phyloP scores from a whole-genome alignment of 2,797 vertebrate species.

The Sebastolobus alascanus region DNA sequence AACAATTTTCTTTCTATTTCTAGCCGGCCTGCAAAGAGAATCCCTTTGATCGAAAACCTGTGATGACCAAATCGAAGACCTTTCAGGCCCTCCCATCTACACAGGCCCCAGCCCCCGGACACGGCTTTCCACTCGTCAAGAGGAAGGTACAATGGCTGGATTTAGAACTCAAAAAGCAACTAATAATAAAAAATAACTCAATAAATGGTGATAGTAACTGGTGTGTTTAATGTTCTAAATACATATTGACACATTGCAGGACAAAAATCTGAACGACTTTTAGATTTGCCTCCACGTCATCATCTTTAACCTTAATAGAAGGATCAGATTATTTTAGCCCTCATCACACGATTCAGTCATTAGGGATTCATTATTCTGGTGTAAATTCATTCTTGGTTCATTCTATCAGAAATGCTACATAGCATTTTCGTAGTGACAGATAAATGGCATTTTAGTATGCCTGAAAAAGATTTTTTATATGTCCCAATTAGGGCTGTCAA shows the following conservation, averaged over 20 bases:
- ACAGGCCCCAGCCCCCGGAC: conserved; percentile 87
- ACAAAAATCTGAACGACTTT: neutral
- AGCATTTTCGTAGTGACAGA: no score
- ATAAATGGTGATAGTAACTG: neutral
- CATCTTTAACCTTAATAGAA: neutral
- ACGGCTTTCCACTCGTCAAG: conserved; percentile 94
- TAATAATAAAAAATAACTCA: neutral
- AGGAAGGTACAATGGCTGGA: conserved; percentile 87
- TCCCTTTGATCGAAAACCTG: conserved; percentile 85
- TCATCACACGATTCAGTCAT: neutral
- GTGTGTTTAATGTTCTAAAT: neutral
- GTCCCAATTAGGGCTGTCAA: no score
- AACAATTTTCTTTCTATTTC: neutral
- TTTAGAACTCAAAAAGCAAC: neutral
- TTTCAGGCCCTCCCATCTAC: conserved; percentile 80
- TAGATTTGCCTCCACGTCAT: neutral
- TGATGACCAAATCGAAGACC: conserved; percentile 77
- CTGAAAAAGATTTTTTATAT: no score
- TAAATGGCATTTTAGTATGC: no score
- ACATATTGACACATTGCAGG: neutral
- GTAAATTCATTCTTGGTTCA: neutral
- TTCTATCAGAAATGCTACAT: no score
- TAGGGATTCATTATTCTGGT: neutral
- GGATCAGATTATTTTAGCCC: neutral
- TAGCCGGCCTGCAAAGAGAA: conserved; percentile 88